Evolutionary conservation across 23 tunicate genomes (phyloP).

Genomic region (Trididemnum miniatum): DNA sequence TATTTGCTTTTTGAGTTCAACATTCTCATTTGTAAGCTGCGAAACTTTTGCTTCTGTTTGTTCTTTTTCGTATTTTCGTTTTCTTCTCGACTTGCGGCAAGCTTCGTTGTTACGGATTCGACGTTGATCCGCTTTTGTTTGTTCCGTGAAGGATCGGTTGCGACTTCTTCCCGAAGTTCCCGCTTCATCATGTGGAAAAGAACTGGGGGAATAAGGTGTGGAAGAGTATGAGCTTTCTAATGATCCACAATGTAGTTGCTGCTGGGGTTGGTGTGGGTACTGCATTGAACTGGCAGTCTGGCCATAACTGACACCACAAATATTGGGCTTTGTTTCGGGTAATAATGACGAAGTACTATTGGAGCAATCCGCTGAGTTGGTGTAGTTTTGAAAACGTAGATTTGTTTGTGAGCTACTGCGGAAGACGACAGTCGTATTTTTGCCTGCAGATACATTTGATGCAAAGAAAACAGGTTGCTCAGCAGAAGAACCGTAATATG

Average conservation of each 20-base stretch:
- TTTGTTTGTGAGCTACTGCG: background rate
- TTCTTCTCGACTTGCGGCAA: background rate
- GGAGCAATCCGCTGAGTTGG: too few relatives aligned
- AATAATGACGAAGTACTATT: too few relatives aligned
- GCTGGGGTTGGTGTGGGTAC: background rate
- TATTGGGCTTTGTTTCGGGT: too few relatives aligned
- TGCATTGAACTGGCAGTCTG: too few relatives aligned
- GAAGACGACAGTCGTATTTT: background rate
- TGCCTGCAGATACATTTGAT: background rate
- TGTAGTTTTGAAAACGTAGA: background rate
- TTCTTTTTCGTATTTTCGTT: background rate
- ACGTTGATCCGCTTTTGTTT: slow-evolving; percentile 7
- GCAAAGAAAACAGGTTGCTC: background rate
- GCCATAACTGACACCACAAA: too few relatives aligned
- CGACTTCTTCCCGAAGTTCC: background rate
- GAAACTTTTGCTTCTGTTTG: background rate
- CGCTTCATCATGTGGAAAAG: background rate
- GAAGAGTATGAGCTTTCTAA: background rate
- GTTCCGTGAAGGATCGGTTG: background rate
- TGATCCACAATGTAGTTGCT: background rate
- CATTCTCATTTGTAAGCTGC: background rate
- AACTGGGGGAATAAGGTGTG: background rate
- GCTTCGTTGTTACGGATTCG: slow-evolving; percentile 11
- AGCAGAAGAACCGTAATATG: background rate
- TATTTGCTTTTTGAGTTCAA: background rate